These are phyloP conservation scores for Peromyscus maniculatus DNA, from an alignment of 2,113 vertebrate genomes.

Conservation along the genomic window DNA sequence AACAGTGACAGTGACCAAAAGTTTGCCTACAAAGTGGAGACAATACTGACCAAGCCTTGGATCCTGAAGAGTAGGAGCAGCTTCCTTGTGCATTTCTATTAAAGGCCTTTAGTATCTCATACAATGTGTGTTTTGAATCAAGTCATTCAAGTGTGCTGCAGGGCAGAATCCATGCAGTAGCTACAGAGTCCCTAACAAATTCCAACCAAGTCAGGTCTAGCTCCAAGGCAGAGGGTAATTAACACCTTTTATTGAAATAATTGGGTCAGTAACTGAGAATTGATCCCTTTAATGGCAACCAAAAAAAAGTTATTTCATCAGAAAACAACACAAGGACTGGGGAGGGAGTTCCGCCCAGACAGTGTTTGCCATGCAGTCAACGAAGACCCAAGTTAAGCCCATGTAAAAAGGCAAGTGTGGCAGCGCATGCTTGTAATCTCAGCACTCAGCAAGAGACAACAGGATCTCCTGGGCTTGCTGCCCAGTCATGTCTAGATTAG, in stretches of 20 bases:
- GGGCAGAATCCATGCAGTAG: not conserved
- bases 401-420: too few relatives aligned
- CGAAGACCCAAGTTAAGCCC: not conserved
- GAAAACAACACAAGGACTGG: not conserved
- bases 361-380: not conserved
- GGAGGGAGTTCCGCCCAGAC: not conserved
- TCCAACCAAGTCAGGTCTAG: not conserved
- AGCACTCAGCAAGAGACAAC: not conserved
- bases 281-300: not conserved
- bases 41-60: not conserved
- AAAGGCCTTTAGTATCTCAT: constrained; percentile 22
- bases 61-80: not conserved
- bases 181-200: not conserved
- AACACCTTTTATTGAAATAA: not conserved
- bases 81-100: not conserved
- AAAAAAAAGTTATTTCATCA: not conserved
- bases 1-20: not conserved
- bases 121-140: not conserved
- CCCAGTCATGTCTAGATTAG: not conserved
- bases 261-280: not conserved
- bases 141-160: not conserved
- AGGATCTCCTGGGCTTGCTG: not conserved
- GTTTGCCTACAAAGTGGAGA: not conserved
- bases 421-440: too few relatives aligned
- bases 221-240: not conserved